Base-by-base conservation (phyloP, 2,113 vertebrate species). In the Electrona antarctica region DNA sequence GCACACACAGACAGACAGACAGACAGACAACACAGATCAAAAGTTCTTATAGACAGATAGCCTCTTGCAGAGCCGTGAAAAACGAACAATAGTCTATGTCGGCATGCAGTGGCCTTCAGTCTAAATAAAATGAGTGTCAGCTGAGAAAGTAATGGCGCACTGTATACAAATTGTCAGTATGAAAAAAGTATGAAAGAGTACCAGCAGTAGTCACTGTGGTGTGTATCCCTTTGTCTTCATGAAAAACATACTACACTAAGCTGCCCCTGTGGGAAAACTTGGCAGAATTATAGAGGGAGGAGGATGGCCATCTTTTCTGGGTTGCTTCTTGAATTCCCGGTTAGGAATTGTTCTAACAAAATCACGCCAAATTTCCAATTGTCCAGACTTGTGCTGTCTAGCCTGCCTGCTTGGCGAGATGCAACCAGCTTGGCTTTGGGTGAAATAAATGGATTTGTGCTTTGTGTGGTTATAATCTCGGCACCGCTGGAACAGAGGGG, bases 191-290 rank as follows among this genome's bases (percentile, higher is more conserved):
- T 55, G 33, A 41, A 41, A 41, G 5, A 69, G 15, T 14, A 56
- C 60, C 15, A 76, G 74, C 67, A 64, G 64, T 62, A 21, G 21
- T 60, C 84, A 51, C 71, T 52, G 69, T 13, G 47, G 49, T 33
- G 14, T 6, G 33, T 65, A 28, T 84, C 80, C 82, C 81, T 81
- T 64, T 48, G 49, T 46, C 82, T 78, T 67, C 67, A 56, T 69
- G 33, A 41, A 41, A 72, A 78, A 86, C 86, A 77, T 63, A 80
- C 71, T 60, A 21, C 21, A 21, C 21, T 21, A 2, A 79, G 65
- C 71, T 80, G 57, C 69, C 83, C 45, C 55, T 13, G 77, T 78
- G 81, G 58, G 79, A 81, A 86, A 69, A 64, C 72, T 88, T 88
- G 85, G 83, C 85, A 84, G 63, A 71, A 72, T 21, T 21, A 21